These are phyloP conservation scores for Emydura subglobosa DNA, from an alignment of 2,113 vertebrate genomes.

Conservation along the genomic window DNA sequence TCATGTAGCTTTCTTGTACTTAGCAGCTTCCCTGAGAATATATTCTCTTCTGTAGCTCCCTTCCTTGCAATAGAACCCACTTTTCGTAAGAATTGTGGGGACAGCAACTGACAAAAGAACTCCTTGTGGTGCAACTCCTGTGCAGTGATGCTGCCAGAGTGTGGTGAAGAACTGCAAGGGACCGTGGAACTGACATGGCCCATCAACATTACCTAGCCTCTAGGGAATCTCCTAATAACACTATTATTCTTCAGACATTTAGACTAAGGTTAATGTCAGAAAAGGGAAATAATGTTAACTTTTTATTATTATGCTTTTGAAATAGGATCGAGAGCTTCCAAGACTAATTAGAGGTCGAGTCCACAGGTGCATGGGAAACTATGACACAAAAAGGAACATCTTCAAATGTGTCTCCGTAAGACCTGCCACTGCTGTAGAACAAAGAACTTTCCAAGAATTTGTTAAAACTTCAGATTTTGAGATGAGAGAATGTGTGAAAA, in stretches of 20 bases:
- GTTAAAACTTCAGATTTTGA: constrained; percentile 85
- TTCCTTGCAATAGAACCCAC: not conserved
- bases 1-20: not conserved
- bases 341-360: constrained; percentile 92
- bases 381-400: constrained; percentile 84
- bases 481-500: constrained; percentile 85
- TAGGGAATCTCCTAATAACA: not conserved
- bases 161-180: not conserved
- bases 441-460: constrained; percentile 86
- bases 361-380: constrained; percentile 93
- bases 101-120: not conserved
- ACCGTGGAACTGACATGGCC: not conserved
- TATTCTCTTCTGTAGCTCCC: not conserved
- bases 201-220: not conserved
- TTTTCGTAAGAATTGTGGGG: not conserved
- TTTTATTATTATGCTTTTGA: constrained; percentile 43
- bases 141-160: not conserved
- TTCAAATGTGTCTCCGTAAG: constrained; percentile 92
- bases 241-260: not conserved
- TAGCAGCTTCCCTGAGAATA: not conserved
- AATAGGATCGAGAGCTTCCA: constrained; percentile 91
- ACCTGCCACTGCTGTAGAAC: constrained; percentile 85
- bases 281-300: not conserved
- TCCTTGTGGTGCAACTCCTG: not conserved
- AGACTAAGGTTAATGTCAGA: not conserved